These are phyloP conservation scores for Cylindroiulus punctatus DNA, from an alignment of 2,888 invertebrate species.

Conservation along the genomic window DNA sequence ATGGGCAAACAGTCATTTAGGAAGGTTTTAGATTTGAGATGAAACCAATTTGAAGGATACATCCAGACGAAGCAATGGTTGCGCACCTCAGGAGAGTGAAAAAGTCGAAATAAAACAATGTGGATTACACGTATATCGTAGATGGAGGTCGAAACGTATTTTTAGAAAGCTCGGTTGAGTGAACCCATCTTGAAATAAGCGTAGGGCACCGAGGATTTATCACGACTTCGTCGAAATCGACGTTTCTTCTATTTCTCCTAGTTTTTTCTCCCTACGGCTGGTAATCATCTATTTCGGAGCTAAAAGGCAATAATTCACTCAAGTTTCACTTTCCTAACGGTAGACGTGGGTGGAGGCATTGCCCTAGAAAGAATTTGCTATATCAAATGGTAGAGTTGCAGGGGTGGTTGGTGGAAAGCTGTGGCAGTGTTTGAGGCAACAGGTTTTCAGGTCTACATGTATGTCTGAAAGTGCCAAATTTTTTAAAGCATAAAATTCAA, in stretches of 20 bases:
- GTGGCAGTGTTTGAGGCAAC: neutral
- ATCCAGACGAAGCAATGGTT: neutral
- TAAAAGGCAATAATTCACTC: conserved; percentile 1
- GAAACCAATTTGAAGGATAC: neutral
- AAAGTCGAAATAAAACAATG: conserved; percentile 14
- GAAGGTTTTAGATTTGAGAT: neutral
- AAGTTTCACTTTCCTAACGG: conserved; percentile 9
- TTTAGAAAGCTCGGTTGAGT: conserved; percentile 1
- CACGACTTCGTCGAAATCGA: neutral
- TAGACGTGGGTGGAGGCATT: conserved; percentile 1
- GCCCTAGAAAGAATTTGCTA: conserved; percentile 10
- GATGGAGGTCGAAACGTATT: neutral
- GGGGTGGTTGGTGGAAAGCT: neutral
- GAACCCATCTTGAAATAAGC: conserved; percentile 1
- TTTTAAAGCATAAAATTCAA: too few relatives aligned
- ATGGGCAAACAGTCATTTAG: too few relatives aligned
- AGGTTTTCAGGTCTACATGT: neutral
- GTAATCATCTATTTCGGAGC: neutral
- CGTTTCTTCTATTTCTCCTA: neutral
- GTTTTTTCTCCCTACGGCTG: neutral
- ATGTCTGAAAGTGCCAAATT: too few relatives aligned
- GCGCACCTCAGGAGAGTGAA: neutral
- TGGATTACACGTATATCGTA: neutral
- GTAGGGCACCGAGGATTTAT: neutral
- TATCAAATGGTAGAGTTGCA: neutral